These are phyloP conservation scores for Neogale vison DNA, from an alignment of 2,113 vertebrate species.

Conservation along the genomic window DNA sequence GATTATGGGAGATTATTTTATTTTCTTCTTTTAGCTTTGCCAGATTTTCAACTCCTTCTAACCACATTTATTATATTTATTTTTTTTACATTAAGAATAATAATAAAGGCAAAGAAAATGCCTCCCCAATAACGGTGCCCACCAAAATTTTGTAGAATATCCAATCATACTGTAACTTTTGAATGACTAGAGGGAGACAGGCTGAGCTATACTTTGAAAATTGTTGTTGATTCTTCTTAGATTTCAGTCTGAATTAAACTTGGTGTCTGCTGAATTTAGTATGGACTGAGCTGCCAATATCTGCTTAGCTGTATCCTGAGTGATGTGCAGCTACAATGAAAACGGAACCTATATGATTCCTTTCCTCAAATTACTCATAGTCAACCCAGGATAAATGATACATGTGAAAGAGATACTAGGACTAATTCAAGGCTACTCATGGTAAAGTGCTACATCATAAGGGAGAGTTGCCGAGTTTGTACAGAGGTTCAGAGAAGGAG, in stretches of 20 bases:
- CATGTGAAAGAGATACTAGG: neutral
- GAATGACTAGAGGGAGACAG: neutral
- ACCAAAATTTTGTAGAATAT: constrained; percentile 6
- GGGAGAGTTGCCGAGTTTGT: neutral
- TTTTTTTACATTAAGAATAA: constrained; percentile 14
- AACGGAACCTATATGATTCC: neutral
- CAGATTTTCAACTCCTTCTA: neutral
- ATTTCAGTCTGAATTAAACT: neutral
- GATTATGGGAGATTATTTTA: neutral
- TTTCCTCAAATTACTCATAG: neutral
- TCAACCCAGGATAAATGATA: neutral
- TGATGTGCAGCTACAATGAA: neutral
- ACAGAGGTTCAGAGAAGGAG: neutral
- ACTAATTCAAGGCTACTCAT: neutral
- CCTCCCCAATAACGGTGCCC: neutral
- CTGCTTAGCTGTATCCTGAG: neutral
- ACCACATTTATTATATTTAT: neutral
- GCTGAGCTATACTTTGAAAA: neutral
- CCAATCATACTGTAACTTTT: neutral
- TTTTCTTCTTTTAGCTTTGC: constrained; percentile 4
- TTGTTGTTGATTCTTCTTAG: neutral
- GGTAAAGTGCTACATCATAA: neutral
- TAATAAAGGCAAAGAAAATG: neutral
- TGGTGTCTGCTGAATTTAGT: neutral
- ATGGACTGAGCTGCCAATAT: neutral